Evolutionary conservation across 2,797 vertebrate species (phyloP).

Genomic region (Pangasius krempfi): DNA sequence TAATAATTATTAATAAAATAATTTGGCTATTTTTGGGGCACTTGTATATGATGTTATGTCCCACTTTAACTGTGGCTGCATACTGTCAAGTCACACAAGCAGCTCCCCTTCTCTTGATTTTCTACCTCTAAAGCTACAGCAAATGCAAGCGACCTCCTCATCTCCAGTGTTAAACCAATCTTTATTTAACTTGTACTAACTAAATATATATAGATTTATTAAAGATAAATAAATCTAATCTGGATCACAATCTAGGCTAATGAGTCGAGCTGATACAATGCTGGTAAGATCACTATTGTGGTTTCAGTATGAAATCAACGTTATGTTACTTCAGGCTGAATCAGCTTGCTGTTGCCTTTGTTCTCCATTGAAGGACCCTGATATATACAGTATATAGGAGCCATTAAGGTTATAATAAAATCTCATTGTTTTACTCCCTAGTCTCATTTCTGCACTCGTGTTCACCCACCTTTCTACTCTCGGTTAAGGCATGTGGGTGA

Average conservation of each 20-base stretch:
- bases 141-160: no score
- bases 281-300: neutral
- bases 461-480: neutral
- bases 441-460: neutral
- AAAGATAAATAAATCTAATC: neutral
- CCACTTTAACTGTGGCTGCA: neutral
- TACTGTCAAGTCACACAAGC: neutral
- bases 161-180: no score
- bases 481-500: neutral
- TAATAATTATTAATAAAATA: no score
- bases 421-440: neutral
- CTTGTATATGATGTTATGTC: no score
- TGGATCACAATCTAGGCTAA: neutral
- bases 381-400: no score
- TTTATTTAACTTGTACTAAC: neutral
- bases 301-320: neutral
- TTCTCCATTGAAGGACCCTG: neutral
- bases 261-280: neutral
- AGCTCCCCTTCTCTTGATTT: neutral
- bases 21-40: neutral
- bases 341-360: neutral
- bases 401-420: neutral
- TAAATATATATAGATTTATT: neutral
- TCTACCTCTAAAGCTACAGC: neutral
- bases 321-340: neutral